phyloP scores from a whole-genome alignment of 2,888 invertebrate species.

The Andrena trimmerana region DNA sequence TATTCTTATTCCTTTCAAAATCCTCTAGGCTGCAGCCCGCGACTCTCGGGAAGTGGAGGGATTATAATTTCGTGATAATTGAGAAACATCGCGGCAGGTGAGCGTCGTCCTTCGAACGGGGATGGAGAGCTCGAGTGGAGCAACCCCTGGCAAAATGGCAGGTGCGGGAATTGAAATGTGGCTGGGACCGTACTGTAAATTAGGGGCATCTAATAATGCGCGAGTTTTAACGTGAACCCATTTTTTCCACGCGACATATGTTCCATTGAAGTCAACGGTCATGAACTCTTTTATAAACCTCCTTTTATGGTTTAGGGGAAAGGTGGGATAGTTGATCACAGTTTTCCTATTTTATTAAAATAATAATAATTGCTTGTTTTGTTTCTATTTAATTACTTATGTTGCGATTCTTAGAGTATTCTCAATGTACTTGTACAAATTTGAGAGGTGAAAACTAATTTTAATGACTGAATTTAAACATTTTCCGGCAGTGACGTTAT shows the following conservation, averaged over 20 bases:
- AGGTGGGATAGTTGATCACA: too few relatives aligned
- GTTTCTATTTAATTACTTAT: too few relatives aligned
- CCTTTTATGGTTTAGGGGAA: too few relatives aligned
- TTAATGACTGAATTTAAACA: too few relatives aligned
- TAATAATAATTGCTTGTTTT: too few relatives aligned
- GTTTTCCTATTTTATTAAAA: too few relatives aligned
- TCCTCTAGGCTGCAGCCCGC: slow-evolving; percentile 16
- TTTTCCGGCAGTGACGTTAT: too few relatives aligned
- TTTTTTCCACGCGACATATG: slow-evolving; percentile 23
- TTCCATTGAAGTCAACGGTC: background rate
- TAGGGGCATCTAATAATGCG: slow-evolving; percentile 34
- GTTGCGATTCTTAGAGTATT: too few relatives aligned
- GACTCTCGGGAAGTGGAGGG: slow-evolving; percentile 24
- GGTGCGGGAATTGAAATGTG: slow-evolving; percentile 43
- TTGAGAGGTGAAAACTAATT: too few relatives aligned
- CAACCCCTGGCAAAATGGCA: slow-evolving; percentile 43
- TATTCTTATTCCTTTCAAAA: too few relatives aligned
- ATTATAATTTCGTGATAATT: slow-evolving; percentile 54
- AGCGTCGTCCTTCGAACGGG: slow-evolving; percentile 26
- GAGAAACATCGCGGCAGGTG: slow-evolving; percentile 38
- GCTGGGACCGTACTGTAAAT: slow-evolving; percentile 10
- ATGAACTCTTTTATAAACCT: slow-evolving; percentile 3
- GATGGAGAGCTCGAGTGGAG: slow-evolving; percentile 24
- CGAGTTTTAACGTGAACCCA: slow-evolving; percentile 12
- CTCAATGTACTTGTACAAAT: too few relatives aligned